A percentile compares a stretch with the other conserved stretches of the same genome.
These are phyloP conservation scores for Todiramphus saurophagus DNA, from an alignment of 2,113 vertebrate genomes.

Conservation along the genomic window DNA sequence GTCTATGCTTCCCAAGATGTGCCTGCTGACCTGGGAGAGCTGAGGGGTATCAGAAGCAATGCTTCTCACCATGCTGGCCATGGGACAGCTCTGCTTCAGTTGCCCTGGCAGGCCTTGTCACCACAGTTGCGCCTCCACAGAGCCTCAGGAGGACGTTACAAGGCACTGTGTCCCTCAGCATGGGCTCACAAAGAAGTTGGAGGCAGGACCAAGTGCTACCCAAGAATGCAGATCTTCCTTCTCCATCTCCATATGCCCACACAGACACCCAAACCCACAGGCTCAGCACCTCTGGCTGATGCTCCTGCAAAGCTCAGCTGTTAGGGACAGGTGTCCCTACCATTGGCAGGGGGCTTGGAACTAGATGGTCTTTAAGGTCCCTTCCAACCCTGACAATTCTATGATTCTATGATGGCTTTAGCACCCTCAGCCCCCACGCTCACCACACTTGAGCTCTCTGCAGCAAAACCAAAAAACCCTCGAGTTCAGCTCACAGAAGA, in stretches of 20 bases:
- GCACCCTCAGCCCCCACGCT: not conserved
- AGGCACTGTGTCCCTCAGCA: not conserved
- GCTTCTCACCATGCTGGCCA: not conserved
- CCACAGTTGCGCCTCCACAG: not conserved
- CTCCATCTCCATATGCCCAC: not conserved
- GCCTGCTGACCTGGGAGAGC: rapidly evolving
- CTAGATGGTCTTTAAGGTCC: no score
- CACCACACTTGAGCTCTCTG: rapidly evolving
- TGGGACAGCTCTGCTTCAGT: not conserved
- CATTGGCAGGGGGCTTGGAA: no score
- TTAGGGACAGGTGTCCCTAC: not conserved
- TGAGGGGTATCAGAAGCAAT: not conserved
- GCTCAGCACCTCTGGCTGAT: rapidly evolving
- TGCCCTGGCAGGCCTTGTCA: no score
- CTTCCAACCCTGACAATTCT: no score
- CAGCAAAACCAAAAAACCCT: not conserved
- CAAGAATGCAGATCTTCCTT: rapidly evolving
- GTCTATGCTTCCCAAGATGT: not conserved
- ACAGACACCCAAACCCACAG: not conserved
- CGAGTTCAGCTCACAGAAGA: not conserved
- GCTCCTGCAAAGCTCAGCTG: not conserved
- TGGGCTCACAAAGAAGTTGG: not conserved
- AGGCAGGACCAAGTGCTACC: no score
- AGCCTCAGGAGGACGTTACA: rapidly evolving
- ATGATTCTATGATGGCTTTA: not conserved